phyloP scores from a whole-genome alignment of 2,888 invertebrate genomes.

The Creontiades dilutus region DNA sequence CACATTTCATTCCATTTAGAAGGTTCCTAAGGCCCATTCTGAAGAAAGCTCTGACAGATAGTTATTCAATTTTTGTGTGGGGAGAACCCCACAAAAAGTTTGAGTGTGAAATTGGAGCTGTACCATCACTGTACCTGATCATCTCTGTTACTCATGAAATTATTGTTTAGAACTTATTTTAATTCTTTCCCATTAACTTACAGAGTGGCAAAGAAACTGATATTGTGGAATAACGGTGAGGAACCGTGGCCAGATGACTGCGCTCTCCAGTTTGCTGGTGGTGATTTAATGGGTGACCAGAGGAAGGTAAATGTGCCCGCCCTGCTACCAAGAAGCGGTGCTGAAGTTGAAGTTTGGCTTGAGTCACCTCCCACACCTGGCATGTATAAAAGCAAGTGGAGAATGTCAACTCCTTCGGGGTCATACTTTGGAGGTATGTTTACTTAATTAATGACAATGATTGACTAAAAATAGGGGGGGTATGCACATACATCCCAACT shows the following conservation, averaged over 20 bases:
- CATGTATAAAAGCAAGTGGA: conserved; percentile 92
- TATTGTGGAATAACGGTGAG: conserved; percentile 91
- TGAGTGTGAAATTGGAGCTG: too few species aligned
- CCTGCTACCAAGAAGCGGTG: conserved; percentile 87
- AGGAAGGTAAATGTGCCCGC: conserved; percentile 83
- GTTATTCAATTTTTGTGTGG: too few species aligned
- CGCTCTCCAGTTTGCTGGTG: conserved; percentile 87
- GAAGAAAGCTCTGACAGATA: too few species aligned
- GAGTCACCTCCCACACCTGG: conserved; percentile 88
- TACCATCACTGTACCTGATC: too few species aligned
- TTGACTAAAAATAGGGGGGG: too few species aligned
- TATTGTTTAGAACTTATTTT: too few species aligned
- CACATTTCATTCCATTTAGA: too few species aligned
- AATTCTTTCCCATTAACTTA: neutral
- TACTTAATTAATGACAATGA: neutral
- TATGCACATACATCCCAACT: too few species aligned
- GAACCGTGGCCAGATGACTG: conserved; percentile 93
- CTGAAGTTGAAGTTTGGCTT: conserved; percentile 88
- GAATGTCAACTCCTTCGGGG: conserved; percentile 91
- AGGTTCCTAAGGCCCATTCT: too few species aligned
- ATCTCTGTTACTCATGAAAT: too few species aligned
- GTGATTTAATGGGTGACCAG: conserved; percentile 82
- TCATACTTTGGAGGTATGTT: conserved; percentile 92
- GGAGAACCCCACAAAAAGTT: too few species aligned
- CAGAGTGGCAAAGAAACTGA: conserved; percentile 89